These are phyloP conservation scores for Acrocephalus arundinaceus DNA, from an alignment of 2,113 vertebrate species.

Conservation along the genomic window DNA sequence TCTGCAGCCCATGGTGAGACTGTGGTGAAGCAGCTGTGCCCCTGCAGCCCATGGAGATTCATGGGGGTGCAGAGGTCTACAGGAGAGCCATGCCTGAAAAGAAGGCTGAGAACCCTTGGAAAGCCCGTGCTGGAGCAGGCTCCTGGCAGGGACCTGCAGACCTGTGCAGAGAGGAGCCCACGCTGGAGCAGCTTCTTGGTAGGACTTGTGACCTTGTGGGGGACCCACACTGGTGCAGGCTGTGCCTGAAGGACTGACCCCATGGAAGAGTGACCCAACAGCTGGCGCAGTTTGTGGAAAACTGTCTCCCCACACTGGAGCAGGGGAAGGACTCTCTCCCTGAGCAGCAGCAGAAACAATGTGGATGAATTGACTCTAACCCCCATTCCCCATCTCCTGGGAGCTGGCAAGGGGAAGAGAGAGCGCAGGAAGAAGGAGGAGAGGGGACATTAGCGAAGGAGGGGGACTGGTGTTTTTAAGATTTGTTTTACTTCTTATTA, in stretches of 20 bases:
- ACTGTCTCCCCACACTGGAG: background rate
- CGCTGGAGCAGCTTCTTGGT: background rate
- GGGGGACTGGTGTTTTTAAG: background rate
- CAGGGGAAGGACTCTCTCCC: background rate
- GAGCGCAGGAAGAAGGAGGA: background rate
- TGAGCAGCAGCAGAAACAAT: background rate
- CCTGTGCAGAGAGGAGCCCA: background rate
- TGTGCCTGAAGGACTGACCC: background rate
- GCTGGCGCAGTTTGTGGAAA: background rate
- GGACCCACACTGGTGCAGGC: background rate
- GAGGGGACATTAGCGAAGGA: rapidly evolving
- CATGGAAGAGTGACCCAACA: background rate
- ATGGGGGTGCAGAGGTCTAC: rapidly evolving
- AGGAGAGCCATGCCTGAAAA: background rate
- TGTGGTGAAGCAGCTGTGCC: background rate
- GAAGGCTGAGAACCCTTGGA: background rate
- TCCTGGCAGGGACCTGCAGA: background rate
- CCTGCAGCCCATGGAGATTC: background rate
- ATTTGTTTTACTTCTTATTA: background rate
- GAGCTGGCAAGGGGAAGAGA: background rate
- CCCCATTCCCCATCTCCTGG: background rate
- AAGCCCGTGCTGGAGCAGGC: background rate
- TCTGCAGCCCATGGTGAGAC: background rate
- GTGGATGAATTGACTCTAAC: background rate
- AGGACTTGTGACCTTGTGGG: background rate